Evolutionary conservation across 2,888 invertebrate species (phyloP), one percentile per base, ranked within the genome.

Genomic region (Drosophila helvetica): DNA sequence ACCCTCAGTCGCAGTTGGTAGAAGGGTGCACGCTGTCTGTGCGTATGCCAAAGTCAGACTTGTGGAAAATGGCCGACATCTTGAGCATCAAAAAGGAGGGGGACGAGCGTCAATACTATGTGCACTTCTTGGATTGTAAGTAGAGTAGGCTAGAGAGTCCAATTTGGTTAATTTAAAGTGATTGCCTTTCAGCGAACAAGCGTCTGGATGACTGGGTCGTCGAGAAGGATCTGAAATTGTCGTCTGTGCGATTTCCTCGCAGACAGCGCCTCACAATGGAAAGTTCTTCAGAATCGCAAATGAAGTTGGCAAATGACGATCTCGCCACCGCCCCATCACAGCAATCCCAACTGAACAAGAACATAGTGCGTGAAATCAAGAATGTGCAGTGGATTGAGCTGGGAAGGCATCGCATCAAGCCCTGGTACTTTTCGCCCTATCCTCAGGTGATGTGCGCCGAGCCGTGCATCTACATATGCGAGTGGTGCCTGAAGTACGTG

Each of bases 361-460:
- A 15, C 2, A 7, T 15, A 6, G 38, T 38, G n/a, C 99, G 99
- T 92, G 96, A 99, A 18, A 97, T 99, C 19, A 98, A 99, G 93
- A 99, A 99, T 91, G 96, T 99, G 56, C 98, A 99, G 92, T 95
- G 98, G 94, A 99, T 99, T 74, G 99, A 99, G 92, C 93, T 99
- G 74, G 99, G 99, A 5, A 93, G 94, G 78, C 96, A 98, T 92
- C 94, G 98, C 84, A 99, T 99, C 83, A 96, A 98, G 89, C 99
- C 99, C 0, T 99, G 99, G 99, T 99, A 99, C 93, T 99, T 99
- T 92, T 98, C 99, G 27, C 99, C 99, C 0, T 99, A 99, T 91
- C 99, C 99, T 7, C 97, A 98, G 95, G 97, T 97, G 93, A 94
- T 98, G 93, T 96, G 97, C 52, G 95, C 96, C 89, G 93, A 97